Evolutionary conservation across 2,797 vertebrate genomes (phyloP).

Genomic region (Bradypodion ventrale): DNA sequence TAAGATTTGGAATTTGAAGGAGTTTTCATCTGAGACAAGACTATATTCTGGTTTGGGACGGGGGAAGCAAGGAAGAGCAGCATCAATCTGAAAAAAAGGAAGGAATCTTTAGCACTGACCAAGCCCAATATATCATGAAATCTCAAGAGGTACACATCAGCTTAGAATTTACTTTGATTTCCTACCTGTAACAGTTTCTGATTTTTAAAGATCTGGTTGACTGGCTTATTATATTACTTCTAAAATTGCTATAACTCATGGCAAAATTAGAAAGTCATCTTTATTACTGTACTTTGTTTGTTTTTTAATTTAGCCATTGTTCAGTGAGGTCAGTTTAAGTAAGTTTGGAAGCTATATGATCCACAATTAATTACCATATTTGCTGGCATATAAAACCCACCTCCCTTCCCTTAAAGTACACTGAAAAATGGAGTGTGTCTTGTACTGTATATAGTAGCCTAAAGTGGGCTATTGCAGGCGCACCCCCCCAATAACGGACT

Average conservation of each 20-base stretch:
- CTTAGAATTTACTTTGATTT: background rate
- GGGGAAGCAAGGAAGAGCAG: fast-evolving
- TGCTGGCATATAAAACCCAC: no score
- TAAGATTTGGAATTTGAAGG: background rate
- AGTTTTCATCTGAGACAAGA: background rate
- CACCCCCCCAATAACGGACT: no score
- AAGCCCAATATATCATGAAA: background rate
- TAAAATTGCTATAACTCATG: no score
- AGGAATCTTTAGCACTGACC: background rate
- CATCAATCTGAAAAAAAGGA: background rate
- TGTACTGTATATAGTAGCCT: no score
- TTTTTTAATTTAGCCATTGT: background rate
- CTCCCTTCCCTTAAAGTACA: no score
- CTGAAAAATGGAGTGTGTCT: no score
- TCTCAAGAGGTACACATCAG: background rate
- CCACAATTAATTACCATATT: no score
- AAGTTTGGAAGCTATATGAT: background rate
- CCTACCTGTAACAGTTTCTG: background rate
- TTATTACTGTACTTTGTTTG: background rate
- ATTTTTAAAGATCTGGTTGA: background rate
- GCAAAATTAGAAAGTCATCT: background rate
- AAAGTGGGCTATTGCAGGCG: no score
- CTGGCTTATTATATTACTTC: background rate
- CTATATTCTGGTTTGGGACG: background rate
- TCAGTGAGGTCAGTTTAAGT: background rate